Evolutionary conservation across 2,113 vertebrate genomes (phyloP), one percentile per base, ranked within the genome.

Genomic region (Pongo abelii): DNA sequence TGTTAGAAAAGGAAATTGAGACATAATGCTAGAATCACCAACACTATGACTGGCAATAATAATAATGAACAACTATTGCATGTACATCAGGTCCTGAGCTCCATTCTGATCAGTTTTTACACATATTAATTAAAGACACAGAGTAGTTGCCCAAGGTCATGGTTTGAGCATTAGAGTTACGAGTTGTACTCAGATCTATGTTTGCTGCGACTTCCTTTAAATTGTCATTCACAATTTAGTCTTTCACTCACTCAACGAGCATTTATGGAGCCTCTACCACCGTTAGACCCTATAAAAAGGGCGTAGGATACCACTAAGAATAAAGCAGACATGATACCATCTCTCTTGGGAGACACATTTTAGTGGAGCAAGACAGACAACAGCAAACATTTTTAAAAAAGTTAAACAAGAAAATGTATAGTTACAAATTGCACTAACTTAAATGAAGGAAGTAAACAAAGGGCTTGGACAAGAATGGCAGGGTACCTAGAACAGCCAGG

Each of bases 1-100:
- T 72, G 20, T 48, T 52, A 48, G 38, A 81, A 92, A 46, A 70
- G 32, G 55, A 85, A 35, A 93, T 85, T 12, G 55, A 91, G 92
- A 70, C 57, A 57, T 23, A 86, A 23, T 80, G 16, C 22, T 46
- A 67, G 84, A 83, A 48, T 23, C 35, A 69, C 16, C 10, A 11
- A 43, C 4, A 4, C 10, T 35, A 38, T 81, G n/a, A 43, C 32
- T 12, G 48, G 18, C 48, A 72, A 22, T 89, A 18, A 35, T 30
- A 83, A n/a, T 75, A 79, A 35, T 6, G 5, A 30, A 57, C n/a
- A 50, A 16, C 27, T 48, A 74, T 38, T 48, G 27, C 4, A 8
- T 16, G 8, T 32, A 4, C 9, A 8, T 64, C 8, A 67, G 27
- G 17, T 35, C 32, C 20, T 4, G 12, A 48, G 10, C 38, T 91